A percentile compares a stretch with the other conserved stretches of the same genome.
Conservation (phyloP, 2,797 vertebrate species). For the Xenentodon cancila region DNA sequence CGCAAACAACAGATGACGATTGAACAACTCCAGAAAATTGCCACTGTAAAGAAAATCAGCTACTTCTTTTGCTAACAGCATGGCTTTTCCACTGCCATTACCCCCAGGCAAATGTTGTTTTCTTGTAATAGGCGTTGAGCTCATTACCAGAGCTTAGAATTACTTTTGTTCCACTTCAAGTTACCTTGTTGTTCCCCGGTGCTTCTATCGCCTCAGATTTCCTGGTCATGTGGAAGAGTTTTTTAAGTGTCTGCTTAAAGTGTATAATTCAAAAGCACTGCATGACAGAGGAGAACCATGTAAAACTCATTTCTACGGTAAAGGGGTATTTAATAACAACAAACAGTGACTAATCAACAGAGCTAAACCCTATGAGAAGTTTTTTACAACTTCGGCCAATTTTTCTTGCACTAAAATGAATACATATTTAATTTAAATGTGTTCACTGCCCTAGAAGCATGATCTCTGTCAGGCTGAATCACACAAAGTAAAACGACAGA, state of each 20-base stretch:
- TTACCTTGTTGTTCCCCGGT: slow-evolving; percentile 26
- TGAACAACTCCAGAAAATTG: neutral
- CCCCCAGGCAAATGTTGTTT: slow-evolving; percentile 28
- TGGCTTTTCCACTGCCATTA: slow-evolving; percentile 10
- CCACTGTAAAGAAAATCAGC: neutral
- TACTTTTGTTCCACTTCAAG: slow-evolving; percentile 53
- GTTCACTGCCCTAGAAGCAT: neutral
- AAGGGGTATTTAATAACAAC: neutral
- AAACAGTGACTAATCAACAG: neutral
- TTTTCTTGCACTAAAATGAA: neutral
- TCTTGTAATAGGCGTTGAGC: slow-evolving; percentile 34
- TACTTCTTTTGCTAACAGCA: slow-evolving; percentile 11
- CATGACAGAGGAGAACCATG: slow-evolving; percentile 1
- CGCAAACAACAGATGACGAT: neutral
- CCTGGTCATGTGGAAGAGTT: slow-evolving; percentile 13
- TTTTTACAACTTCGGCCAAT: neutral
- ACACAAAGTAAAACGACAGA: slow-evolving; percentile 44
- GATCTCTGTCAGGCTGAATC: slow-evolving; percentile 44
- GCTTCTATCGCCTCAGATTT: slow-evolving; percentile 29
- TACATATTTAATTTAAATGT: neutral
- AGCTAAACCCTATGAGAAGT: neutral
- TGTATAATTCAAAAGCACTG: neutral
- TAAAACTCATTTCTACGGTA: slow-evolving; percentile 2
- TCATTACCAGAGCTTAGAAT: slow-evolving; percentile 53
- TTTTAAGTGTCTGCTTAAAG: slow-evolving; percentile 4